Conservation (phyloP, 2,888 invertebrate genomes). For the Plutella xylostella region DNA sequence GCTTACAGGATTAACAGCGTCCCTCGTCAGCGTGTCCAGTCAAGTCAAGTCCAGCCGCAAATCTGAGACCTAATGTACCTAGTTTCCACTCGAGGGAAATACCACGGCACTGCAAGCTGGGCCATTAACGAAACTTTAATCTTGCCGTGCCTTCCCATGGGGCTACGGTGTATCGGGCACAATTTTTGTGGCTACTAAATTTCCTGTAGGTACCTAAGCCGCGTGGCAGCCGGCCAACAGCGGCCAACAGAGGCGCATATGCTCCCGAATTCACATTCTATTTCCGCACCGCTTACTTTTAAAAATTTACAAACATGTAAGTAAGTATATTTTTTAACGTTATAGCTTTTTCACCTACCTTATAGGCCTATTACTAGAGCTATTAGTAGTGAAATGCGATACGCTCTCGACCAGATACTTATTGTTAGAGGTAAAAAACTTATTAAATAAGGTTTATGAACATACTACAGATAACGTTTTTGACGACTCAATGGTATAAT, state of each 20-base stretch:
- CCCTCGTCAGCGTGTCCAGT: neutral
- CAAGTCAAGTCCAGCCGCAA: conserved; percentile 22
- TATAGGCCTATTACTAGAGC: neutral
- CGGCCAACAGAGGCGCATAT: too few relatives aligned
- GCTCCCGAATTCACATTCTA: conserved; percentile 38
- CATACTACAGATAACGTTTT: neutral
- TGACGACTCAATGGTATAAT: neutral
- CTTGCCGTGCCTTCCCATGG: conserved; percentile 34
- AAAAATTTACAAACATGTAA: neutral
- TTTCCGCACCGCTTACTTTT: conserved; percentile 22
- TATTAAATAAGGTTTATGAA: neutral
- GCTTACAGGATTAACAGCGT: neutral
- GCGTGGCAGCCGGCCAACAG: conserved; percentile 46
- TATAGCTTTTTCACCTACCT: too few relatives aligned
- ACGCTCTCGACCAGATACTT: neutral
- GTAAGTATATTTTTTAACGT: neutral
- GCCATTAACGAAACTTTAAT: conserved; percentile 57
- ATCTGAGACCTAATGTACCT: conserved; percentile 31
- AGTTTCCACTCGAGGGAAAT: conserved; percentile 44
- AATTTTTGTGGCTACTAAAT: conserved; percentile 55
- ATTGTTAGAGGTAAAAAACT: neutral
- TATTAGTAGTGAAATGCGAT: neutral
- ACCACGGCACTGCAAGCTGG: conserved; percentile 34
- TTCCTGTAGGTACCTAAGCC: conserved; percentile 48
- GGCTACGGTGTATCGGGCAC: conserved; percentile 22